These are phyloP conservation scores for Samia ricini DNA, from an alignment of 1,140 invertebrate species.

Conservation along the genomic window DNA sequence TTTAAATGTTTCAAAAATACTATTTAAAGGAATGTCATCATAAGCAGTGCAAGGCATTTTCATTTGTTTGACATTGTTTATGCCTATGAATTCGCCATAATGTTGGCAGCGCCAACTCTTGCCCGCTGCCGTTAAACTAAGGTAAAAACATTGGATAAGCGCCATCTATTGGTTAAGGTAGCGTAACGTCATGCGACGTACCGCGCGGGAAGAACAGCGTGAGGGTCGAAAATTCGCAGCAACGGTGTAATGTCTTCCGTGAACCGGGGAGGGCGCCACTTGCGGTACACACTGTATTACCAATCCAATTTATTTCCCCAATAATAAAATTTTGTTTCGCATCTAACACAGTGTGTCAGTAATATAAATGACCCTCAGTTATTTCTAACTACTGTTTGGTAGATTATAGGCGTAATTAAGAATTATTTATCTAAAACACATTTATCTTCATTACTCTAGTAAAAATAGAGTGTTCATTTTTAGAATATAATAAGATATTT, in stretches of 20 bases:
- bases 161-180: slow-evolving; percentile 56
- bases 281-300: slow-evolving; percentile 80
- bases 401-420: slow-evolving; percentile 7
- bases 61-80: background rate
- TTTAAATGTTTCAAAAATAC: background rate
- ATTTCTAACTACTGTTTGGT: background rate
- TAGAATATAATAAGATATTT: too few species aligned
- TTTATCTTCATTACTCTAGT: too few species aligned
- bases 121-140: slow-evolving; percentile 31
- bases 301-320: slow-evolving; percentile 45
- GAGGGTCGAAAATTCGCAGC: slow-evolving; percentile 85
- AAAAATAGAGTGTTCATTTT: too few species aligned
- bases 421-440: background rate
- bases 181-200: slow-evolving; percentile 66
- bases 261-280: slow-evolving; percentile 85
- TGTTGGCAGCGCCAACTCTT: slow-evolving; percentile 47
- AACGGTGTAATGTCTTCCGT: slow-evolving; percentile 86
- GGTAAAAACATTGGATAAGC: slow-evolving; percentile 56
- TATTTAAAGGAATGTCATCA: background rate
- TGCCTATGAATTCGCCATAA: background rate
- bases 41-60: slow-evolving; percentile 34
- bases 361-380: background rate
- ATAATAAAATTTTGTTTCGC: slow-evolving; percentile 15
- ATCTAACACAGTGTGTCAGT: slow-evolving; percentile 2
- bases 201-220: slow-evolving; percentile 71